Base-by-base conservation (phyloP, 2,797 vertebrate genomes). In the Okamejei kenojei region DNA sequence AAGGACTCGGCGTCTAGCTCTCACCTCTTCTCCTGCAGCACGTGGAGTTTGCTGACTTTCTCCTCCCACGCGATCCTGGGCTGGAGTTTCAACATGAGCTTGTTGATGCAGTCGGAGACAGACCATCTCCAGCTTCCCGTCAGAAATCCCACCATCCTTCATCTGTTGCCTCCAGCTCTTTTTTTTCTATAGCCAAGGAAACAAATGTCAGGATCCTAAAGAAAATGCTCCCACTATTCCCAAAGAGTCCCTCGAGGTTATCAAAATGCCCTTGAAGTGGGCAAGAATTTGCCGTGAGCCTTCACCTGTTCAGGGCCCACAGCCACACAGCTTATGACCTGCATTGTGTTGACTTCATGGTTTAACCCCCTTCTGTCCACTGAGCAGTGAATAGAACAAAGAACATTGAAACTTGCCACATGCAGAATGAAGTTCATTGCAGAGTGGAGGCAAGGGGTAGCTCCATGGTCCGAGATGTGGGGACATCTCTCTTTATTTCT, bases 1-100 rank as follows among this genome's bases (percentile, higher is more conserved):
- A 11, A 13, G 61, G 26, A 9, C 19, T 19, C 17, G 23, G 71
- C 6, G 6, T n/a, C 61, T 21, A 32, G 8, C 9, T 21, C 90
- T 92, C 71, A 92, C 90, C 90, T 92, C 26, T 92, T 73, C 35
- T 92, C 9, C 23, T 92, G 90, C 38, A 45, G 23, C 23, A 74
- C 2, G 23, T 92, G 71, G 26, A 92, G 90, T 26, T 74, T 19
- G 45, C 54, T 71, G 21, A 92, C 29, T 76, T 23, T 76, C 35
- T 92, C 90, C 71, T n/a, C 3, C 65, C 23, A 35, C 7, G 35
- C 90, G 5, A 54, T 92, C 35, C 21, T 17, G 10, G 90, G 38
- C 38, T 92, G 71, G 35, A 92, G 38, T 74, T n/a, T 74, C 23
- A 45, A 15, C 5, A 38, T 76, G 23, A 92, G 38, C 38, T 17